A percentile compares a stretch with the other conserved stretches of the same genome.
phyloP scores from a whole-genome alignment of 1,140 invertebrate species.

The Ostrea denselamellosa region DNA sequence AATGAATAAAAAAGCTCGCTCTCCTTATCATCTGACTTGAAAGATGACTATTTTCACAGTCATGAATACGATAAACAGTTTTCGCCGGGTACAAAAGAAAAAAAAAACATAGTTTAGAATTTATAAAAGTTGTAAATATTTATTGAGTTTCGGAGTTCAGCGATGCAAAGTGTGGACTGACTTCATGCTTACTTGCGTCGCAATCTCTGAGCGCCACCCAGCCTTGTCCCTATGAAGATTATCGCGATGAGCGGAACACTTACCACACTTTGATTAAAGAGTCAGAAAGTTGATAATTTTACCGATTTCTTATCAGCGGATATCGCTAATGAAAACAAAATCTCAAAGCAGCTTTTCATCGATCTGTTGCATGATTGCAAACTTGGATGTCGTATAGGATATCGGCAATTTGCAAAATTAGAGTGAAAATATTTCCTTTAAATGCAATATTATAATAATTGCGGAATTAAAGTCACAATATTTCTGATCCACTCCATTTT shows the following conservation, averaged over 20 bases:
- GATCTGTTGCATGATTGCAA: neutral
- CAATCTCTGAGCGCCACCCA: neutral
- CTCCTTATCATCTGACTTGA: neutral
- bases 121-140: constrained; percentile 26
- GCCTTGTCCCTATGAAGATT: neutral
- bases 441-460: neutral
- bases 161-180: constrained; percentile 1
- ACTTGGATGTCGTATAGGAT: constrained; percentile 25
- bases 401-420: neutral
- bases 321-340: neutral
- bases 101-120: neutral
- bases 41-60: constrained; percentile 3
- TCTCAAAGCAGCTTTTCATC: neutral
- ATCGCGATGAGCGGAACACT: neutral
- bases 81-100: neutral
- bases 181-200: neutral
- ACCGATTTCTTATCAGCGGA: constrained; percentile 20
- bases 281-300: neutral
- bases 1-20: constrained; percentile 21
- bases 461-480: neutral
- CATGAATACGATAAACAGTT: constrained; percentile 12
- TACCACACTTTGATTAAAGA: constrained; percentile 12
- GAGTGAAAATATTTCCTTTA: neutral
- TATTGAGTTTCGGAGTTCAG: neutral
- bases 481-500: neutral